Evolutionary conservation across 2,888 invertebrate genomes (phyloP).

Genomic region (Epinotia demarniana): DNA sequence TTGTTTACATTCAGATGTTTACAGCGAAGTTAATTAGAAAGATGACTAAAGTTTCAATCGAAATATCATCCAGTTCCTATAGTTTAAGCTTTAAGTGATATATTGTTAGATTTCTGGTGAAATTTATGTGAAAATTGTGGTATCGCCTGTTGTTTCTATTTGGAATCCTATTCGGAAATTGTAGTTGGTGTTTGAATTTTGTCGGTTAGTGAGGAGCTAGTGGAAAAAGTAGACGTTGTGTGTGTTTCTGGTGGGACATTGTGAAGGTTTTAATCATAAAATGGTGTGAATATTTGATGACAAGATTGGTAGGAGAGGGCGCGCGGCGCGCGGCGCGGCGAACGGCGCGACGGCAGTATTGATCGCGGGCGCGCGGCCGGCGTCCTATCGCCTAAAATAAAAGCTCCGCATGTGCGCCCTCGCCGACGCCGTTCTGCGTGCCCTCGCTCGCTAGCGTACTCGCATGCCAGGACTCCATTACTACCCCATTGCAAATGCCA

Average conservation of each 20-base stretch:
- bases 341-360: conserved; percentile 81
- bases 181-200: conserved; percentile 6
- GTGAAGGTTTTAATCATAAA: conserved; percentile 70
- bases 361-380: conserved; percentile 78
- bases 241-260: conserved; percentile 46
- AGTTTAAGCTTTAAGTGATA: neutral
- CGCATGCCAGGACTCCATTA: conserved; percentile 39
- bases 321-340: conserved; percentile 79
- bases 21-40: conserved; percentile 53
- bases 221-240: conserved; percentile 31
- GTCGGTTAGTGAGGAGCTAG: conserved; percentile 11
- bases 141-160: conserved; percentile 28
- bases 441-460: conserved; percentile 51
- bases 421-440: conserved; percentile 51
- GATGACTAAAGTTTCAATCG: conserved; percentile 41
- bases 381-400: conserved; percentile 77
- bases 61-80: neutral
- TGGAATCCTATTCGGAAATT: conserved; percentile 3
- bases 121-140: conserved; percentile 26
- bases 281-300: conserved; percentile 83
- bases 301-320: conserved; percentile 71
- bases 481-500: conserved; percentile 40
- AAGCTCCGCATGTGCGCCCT: conserved; percentile 78
- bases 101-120: conserved; percentile 24
- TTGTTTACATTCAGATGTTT: conserved; percentile 80